These are phyloP conservation scores for Drosophila picticornis DNA, from an alignment of 2,888 invertebrate species.

Conservation along the genomic window DNA sequence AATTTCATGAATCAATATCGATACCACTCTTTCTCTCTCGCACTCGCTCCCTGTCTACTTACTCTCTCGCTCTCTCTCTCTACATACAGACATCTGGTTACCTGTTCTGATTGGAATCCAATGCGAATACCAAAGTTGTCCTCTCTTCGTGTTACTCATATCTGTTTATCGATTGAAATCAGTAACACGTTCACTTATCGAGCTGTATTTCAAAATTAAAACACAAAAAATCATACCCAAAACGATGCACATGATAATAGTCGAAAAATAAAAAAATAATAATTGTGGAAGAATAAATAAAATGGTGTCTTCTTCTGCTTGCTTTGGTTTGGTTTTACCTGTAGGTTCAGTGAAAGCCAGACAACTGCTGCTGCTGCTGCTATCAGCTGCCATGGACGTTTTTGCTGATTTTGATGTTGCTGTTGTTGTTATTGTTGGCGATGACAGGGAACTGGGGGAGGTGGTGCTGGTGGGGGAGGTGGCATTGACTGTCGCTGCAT, in stretches of 20 bases:
- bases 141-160: background rate
- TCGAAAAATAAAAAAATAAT: background rate
- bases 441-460: background rate
- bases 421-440: constrained; percentile 22
- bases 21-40: background rate
- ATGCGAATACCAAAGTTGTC: background rate
- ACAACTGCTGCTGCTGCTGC: constrained; percentile 30
- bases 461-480: constrained; percentile 36
- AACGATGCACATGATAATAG: background rate
- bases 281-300: background rate
- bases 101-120: constrained; percentile 1
- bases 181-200: background rate
- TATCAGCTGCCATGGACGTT: constrained; percentile 47
- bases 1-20: constrained; percentile 49
- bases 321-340: constrained; percentile 45
- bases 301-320: background rate
- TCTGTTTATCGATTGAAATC: background rate
- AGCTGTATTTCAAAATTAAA: background rate
- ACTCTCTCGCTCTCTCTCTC: too few species aligned
- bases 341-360: constrained; percentile 62
- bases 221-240: background rate
- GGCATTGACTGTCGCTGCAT: constrained; percentile 45
- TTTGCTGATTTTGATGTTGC: constrained; percentile 31
- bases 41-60: too few species aligned
- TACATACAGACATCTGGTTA: background rate